A percentile compares a stretch with the other conserved stretches of the same genome.
Evolutionary conservation across 1,140 invertebrate species (phyloP).

Genomic region (Hypsibius dujardini): DNA sequence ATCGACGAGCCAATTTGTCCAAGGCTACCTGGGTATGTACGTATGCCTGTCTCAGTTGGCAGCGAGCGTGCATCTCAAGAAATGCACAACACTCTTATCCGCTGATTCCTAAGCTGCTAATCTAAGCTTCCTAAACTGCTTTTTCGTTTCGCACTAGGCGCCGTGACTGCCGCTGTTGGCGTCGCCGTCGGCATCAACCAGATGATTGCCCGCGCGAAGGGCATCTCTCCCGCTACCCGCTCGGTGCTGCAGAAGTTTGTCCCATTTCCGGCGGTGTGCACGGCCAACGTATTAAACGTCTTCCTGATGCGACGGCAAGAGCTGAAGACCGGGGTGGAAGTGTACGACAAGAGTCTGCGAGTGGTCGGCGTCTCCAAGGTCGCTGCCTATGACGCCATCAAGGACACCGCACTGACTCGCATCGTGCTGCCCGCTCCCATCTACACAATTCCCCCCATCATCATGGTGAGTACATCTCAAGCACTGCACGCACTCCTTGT

Average conservation of each 20-base stretch:
- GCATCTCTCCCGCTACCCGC: slow-evolving; percentile 30
- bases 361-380: slow-evolving; percentile 36
- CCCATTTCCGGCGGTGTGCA: slow-evolving; percentile 36
- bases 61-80: too few relatives aligned
- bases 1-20: slow-evolving; percentile 28
- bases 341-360: slow-evolving; percentile 33
- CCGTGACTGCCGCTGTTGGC: slow-evolving; percentile 25
- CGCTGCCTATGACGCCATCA: slow-evolving; percentile 34
- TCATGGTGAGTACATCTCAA: slow-evolving; percentile 26
- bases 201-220: slow-evolving; percentile 32
- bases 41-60: too few relatives aligned
- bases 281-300: slow-evolving; percentile 37
- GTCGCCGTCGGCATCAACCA: slow-evolving; percentile 30
- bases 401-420: slow-evolving; percentile 33
- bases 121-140: neutral
- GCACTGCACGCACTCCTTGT: too few relatives aligned
- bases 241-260: slow-evolving; percentile 38
- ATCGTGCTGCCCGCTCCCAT: slow-evolving; percentile 34
- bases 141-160: slow-evolving; percentile 26
- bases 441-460: slow-evolving; percentile 31
- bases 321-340: slow-evolving; percentile 36
- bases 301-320: slow-evolving; percentile 38
- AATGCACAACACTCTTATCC: too few relatives aligned
- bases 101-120: neutral
- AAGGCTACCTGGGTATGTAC: slow-evolving; percentile 32